Conservation (phyloP, 2,797 vertebrate genomes). For the Falco columbarius region DNA sequence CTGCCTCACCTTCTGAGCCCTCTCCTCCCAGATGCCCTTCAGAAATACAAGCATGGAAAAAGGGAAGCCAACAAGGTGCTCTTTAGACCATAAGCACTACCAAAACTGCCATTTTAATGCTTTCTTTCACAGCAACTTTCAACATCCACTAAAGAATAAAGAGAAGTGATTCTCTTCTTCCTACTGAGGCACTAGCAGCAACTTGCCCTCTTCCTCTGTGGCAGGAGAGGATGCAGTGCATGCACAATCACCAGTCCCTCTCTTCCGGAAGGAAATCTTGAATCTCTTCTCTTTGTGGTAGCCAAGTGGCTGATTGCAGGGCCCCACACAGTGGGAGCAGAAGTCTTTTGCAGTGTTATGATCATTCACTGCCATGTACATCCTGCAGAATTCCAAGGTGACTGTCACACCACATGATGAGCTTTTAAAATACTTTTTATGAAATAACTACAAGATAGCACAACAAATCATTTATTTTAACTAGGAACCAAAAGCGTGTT, state of each 20-base stretch:
- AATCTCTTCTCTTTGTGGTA: not conserved
- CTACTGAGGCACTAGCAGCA: not conserved
- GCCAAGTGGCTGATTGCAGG: not conserved
- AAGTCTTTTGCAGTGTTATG: not conserved
- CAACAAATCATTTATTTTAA: not conserved
- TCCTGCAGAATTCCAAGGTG: not conserved
- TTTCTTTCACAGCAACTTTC: not conserved
- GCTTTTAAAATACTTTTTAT: not conserved
- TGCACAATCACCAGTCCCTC: not conserved
- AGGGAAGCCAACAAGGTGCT: not conserved
- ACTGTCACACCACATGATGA: not conserved
- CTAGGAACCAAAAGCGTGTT: not conserved
- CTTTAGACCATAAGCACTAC: not conserved
- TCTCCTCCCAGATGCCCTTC: not conserved
- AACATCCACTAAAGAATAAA: not conserved
- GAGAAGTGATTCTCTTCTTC: not conserved
- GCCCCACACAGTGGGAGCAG: not conserved
- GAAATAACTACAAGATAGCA: not conserved
- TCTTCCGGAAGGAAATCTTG: not conserved
- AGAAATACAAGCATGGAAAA: not conserved
- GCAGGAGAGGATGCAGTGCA: not conserved
- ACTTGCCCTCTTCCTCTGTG: not conserved
- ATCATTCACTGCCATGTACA: not conserved
- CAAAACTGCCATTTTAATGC: not conserved
- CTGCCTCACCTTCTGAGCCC: not conserved